Percentiles rank a stretch among this genome's conserved stretches.
Conservation (phyloP, 37 sponge, comb jelly and placozoan genomes). For the Mnemiopsis leidyi region DNA sequence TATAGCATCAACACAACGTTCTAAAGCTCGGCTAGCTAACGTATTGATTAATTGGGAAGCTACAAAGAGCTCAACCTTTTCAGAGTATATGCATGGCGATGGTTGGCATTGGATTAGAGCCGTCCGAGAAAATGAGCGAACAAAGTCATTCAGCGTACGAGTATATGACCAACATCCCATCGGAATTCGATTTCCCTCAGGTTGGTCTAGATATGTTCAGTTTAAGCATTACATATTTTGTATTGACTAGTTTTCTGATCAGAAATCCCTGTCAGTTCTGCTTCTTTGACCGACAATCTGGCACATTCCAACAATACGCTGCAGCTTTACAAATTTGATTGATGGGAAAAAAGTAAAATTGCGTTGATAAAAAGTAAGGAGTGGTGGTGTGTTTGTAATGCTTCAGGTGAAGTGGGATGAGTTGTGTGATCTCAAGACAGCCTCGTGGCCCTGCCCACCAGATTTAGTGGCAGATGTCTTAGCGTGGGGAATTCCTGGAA, state of each 20-base stretch:
- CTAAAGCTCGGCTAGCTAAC: background rate
- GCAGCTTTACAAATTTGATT: background rate
- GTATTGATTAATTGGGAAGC: constrained; percentile 42
- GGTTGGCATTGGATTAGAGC: constrained; percentile 1
- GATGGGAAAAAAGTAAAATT: background rate
- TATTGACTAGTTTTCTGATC: no score
- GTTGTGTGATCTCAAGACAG: background rate
- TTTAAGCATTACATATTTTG: no score
- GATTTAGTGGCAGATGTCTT: background rate
- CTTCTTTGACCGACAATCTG: no score
- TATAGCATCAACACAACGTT: background rate
- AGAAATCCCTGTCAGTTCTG: no score
- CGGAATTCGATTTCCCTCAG: constrained; percentile 29
- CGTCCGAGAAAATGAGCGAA: background rate
- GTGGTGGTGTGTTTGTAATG: background rate
- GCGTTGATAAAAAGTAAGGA: background rate
- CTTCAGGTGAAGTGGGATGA: background rate
- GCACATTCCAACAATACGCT: background rate
- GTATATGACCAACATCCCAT: constrained; percentile 23
- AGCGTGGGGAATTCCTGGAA: background rate
- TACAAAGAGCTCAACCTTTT: constrained; percentile 15
- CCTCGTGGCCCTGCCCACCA: background rate
- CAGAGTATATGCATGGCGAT: constrained; percentile 59
- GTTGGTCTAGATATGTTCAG: no score
- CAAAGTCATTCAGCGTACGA: background rate